A percentile compares a stretch with the other conserved stretches of the same genome.
Evolutionary conservation across 2,113 vertebrate genomes (phyloP).

Genomic region (Nibea albiflora): DNA sequence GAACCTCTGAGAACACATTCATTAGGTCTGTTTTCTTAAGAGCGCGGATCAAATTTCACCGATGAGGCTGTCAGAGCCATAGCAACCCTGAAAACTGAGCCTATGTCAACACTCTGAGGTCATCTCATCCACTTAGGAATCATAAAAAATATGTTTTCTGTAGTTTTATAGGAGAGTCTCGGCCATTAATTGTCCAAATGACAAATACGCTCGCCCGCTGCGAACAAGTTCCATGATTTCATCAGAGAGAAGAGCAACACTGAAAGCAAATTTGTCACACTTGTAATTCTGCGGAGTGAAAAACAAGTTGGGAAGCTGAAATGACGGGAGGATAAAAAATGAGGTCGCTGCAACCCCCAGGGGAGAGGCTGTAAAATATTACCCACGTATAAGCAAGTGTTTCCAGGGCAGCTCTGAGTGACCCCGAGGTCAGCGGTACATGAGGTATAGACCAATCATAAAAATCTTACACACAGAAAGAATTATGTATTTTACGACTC

Average conservation of each 20-base stretch:
- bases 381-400: conserved; percentile 28
- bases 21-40: conserved; percentile 49
- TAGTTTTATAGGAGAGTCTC: conserved; percentile 37
- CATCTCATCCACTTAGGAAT: conserved; percentile 30
- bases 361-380: conserved; percentile 47
- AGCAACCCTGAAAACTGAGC: conserved; percentile 59
- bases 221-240: conserved; percentile 46
- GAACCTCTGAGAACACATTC: conserved; percentile 46
- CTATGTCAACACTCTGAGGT: conserved; percentile 70
- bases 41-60: conserved; percentile 37
- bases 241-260: conserved; percentile 4
- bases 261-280: conserved; percentile 35
- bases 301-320: conserved; percentile 16
- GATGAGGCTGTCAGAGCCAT: conserved; percentile 6
- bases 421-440: conserved; percentile 54
- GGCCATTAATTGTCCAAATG: conserved; percentile 43
- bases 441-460: conserved; percentile 52
- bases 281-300: conserved; percentile 28
- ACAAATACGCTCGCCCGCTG: conserved; percentile 20
- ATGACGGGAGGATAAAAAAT: conserved; percentile 17
- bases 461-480: conserved; percentile 61
- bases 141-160: conserved; percentile 46
- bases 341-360: conserved; percentile 11
- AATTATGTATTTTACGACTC: conserved; percentile 65
- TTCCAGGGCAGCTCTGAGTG: conserved; percentile 21